phyloP scores from a whole-genome alignment of 2,113 vertebrate species.

The Centropus unirufus region DNA sequence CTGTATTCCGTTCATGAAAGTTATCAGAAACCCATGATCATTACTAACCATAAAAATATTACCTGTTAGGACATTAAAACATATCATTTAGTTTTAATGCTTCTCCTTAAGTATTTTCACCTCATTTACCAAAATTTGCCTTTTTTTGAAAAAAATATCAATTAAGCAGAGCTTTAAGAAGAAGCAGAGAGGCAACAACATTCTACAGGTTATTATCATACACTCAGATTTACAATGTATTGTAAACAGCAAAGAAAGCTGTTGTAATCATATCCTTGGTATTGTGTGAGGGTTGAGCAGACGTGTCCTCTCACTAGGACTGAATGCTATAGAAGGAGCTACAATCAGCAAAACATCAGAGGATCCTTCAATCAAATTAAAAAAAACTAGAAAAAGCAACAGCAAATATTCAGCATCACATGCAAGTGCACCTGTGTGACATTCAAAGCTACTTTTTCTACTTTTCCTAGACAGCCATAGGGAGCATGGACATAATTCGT shows the following conservation, averaged over 20 bases:
- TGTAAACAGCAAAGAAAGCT: not conserved
- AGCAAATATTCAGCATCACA: not conserved
- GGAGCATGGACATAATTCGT: not conserved
- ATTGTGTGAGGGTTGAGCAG: not conserved
- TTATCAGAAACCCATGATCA: not conserved
- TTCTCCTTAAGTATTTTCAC: not conserved
- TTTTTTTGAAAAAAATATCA: not conserved
- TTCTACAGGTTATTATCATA: not conserved
- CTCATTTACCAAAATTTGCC: not conserved
- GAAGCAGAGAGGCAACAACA: not conserved
- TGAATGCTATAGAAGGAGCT: not conserved
- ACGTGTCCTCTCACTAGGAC: not conserved
- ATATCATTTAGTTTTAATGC: constrained; percentile 10
- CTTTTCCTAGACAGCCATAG: not conserved
- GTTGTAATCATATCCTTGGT: not conserved
- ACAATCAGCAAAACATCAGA: not conserved
- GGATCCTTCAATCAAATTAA: not conserved
- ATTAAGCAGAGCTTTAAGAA: not conserved
- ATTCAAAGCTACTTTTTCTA: not conserved
- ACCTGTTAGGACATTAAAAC: constrained; percentile 47
- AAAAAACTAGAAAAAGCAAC: not conserved
- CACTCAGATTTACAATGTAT: not conserved
- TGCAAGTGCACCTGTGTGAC: not conserved
- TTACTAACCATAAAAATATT: not conserved
- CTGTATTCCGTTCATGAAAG: not conserved